Percentiles rank a stretch among this genome's conserved stretches.
Evolutionary conservation across 1,140 invertebrate species (phyloP).

Genomic region (Telenomus remus): DNA sequence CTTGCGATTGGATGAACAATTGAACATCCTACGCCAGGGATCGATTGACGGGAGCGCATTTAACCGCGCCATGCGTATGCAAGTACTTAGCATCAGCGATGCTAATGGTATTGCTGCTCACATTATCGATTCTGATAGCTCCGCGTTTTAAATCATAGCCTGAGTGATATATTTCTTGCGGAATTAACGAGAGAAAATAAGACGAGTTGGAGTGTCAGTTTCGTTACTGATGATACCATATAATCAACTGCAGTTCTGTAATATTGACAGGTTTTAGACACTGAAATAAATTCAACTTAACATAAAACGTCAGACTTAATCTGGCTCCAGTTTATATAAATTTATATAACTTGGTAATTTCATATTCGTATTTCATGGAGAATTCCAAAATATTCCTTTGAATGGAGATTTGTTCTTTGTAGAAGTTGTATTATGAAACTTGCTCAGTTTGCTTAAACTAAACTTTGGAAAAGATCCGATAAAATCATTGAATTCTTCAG

Average conservation of each 20-base stretch:
- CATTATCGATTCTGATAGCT: conserved; percentile 25
- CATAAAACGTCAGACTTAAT: too few relatives aligned
- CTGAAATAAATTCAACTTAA: too few relatives aligned
- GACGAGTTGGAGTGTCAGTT: conserved; percentile 7
- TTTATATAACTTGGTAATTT: too few relatives aligned
- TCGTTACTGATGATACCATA: conserved; percentile 17
- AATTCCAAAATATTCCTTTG: too few relatives aligned
- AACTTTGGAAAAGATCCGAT: too few relatives aligned
- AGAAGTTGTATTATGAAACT: background rate
- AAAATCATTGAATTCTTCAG: too few relatives aligned
- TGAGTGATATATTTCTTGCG: conserved; percentile 12
- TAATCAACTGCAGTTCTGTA: conserved; percentile 23
- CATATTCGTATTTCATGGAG: too few relatives aligned
- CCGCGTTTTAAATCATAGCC: conserved; percentile 36
- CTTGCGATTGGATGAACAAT: conserved; percentile 7
- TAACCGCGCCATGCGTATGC: conserved; percentile 14
- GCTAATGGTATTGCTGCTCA: conserved; percentile 18
- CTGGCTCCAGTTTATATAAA: too few relatives aligned
- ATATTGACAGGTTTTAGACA: conserved; percentile 1
- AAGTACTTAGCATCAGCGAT: conserved; percentile 12
- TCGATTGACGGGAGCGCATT: conserved; percentile 23
- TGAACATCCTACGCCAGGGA: conserved; percentile 21
- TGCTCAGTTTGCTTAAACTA: background rate
- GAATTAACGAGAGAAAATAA: conserved; percentile 18
- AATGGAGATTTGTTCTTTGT: too few relatives aligned